phyloP scores from a whole-genome alignment of 2,888 invertebrate species.

The Yponomeuta malinellus region DNA sequence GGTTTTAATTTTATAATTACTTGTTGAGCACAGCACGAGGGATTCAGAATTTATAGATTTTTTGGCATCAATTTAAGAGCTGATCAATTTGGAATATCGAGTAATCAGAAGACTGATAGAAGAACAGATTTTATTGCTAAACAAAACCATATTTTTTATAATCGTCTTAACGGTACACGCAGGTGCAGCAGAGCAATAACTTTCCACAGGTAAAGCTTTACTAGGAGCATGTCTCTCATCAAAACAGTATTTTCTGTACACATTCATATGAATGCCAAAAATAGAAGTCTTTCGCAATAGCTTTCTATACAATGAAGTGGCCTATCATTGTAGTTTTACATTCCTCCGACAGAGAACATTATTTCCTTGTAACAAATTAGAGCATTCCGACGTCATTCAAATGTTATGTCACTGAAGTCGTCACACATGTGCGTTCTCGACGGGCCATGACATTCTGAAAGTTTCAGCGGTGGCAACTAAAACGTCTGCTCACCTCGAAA shows the following conservation, averaged over 20 bases:
- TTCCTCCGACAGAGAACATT: not conserved
- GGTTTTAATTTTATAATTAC: too few relatives aligned
- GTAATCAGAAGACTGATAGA: too few relatives aligned
- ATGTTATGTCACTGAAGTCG: slow-evolving; percentile 17
- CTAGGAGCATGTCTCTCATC: not conserved
- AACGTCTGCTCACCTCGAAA: slow-evolving; percentile 23
- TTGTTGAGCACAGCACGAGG: too few relatives aligned
- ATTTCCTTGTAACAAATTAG: slow-evolving; percentile 7
- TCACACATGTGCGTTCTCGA: slow-evolving; percentile 22
- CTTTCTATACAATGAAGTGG: not conserved
- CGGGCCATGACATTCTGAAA: slow-evolving; percentile 50
- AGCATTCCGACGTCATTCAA: slow-evolving; percentile 14
- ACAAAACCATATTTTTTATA: too few relatives aligned
- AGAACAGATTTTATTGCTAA: too few relatives aligned
- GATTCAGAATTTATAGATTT: too few relatives aligned
- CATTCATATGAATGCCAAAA: not conserved
- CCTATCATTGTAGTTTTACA: not conserved
- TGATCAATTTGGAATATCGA: too few relatives aligned
- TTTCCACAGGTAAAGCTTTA: not conserved
- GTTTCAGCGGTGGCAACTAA: slow-evolving; percentile 30
- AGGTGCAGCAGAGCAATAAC: too few relatives aligned
- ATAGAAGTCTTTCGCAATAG: not conserved
- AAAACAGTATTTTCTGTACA: not conserved
- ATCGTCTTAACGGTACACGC: too few relatives aligned
- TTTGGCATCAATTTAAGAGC: too few relatives aligned